phyloP scores from a whole-genome alignment of 1,140 invertebrate species.

The Chymomyza costata region DNA sequence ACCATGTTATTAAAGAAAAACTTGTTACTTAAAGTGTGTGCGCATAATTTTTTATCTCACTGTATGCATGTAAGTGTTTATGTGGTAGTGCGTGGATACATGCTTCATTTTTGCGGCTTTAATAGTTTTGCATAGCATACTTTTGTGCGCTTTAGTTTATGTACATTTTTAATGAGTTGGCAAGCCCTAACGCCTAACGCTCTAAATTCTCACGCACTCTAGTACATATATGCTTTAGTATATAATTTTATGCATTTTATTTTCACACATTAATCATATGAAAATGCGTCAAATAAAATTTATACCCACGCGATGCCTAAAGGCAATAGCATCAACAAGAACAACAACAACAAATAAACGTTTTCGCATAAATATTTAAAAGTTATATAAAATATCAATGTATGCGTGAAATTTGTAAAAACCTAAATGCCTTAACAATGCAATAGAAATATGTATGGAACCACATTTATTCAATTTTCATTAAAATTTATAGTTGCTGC shows the following conservation, averaged over 20 bases:
- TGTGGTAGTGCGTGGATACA: constrained; percentile 5
- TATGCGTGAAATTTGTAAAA: neutral
- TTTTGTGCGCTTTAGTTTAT: constrained; percentile 19
- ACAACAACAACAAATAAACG: constrained; percentile 9
- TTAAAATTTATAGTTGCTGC: constrained; percentile 57
- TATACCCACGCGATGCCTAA: too few relatives aligned
- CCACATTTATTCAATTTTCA: constrained; percentile 65
- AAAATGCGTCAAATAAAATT: too few relatives aligned
- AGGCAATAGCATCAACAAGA: too few relatives aligned
- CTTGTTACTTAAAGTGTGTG: too few relatives aligned
- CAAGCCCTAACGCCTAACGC: too few relatives aligned
- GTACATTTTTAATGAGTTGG: constrained; percentile 30
- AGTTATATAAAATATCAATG: constrained; percentile 6
- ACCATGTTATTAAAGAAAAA: too few relatives aligned
- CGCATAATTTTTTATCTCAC: neutral
- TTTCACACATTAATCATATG: too few relatives aligned
- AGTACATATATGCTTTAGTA: constrained; percentile 27
- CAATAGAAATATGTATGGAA: constrained; percentile 20
- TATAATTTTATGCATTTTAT: constrained; percentile 20
- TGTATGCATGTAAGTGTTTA: neutral
- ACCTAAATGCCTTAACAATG: constrained; percentile 25
- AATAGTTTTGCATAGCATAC: constrained; percentile 21
- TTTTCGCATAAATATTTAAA: constrained; percentile 34
- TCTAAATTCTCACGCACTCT: too few relatives aligned
- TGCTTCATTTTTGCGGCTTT: constrained; percentile 47